Evolutionary conservation across 2,113 vertebrate genomes (phyloP).

Genomic region (Oenanthe oenanthe): DNA sequence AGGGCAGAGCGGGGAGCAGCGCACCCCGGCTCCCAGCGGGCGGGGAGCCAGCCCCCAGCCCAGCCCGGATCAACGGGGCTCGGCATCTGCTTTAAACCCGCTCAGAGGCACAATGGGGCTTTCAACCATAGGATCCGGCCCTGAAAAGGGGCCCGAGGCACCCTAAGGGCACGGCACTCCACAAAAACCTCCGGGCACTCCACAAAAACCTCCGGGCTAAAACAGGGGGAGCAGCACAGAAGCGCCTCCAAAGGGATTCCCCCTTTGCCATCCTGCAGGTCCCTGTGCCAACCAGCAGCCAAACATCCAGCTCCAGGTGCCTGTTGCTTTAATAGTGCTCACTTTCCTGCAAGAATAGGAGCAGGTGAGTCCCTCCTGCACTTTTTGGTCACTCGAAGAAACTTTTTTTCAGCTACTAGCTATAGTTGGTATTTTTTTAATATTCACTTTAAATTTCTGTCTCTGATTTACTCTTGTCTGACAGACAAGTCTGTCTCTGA

Average conservation of each 20-base stretch:
- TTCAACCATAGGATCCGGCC: background rate
- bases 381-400: background rate
- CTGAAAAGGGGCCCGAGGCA: background rate
- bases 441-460: background rate
- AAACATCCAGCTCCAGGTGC: accelerated
- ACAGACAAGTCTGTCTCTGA: background rate
- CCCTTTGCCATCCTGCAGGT: accelerated
- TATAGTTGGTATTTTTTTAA: background rate
- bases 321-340: background rate
- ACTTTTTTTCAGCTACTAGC: background rate
- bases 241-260: background rate
- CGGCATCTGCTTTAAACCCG: too few species aligned
- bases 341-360: background rate
- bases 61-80: background rate
- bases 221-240: background rate
- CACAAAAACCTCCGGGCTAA: background rate
- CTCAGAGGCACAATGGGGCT: background rate
- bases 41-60: background rate
- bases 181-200: background rate
- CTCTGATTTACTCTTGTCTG: background rate
- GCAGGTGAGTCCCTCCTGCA: background rate
- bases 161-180: background rate
- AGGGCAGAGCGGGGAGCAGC: background rate
- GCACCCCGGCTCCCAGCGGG: background rate
- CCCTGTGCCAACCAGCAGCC: background rate